Conservation (phyloP, 2,888 invertebrate species). For the Dryomyza anilis region DNA sequence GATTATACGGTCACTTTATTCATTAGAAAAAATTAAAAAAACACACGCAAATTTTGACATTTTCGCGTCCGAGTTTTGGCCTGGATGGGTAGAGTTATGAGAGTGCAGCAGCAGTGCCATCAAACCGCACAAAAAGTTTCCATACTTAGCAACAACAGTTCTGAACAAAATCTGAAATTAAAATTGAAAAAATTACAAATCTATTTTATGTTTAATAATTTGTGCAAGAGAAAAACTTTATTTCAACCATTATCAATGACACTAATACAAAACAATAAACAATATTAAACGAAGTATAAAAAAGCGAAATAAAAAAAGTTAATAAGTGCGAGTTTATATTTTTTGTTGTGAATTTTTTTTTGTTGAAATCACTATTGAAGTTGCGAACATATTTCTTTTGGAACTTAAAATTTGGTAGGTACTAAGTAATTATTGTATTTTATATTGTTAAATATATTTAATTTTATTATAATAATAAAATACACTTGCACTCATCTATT, state of each 20-base stretch:
- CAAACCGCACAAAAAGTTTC: conserved; percentile 32
- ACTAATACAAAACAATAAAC: background rate
- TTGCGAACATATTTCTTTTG: too few species aligned
- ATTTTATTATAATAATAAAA: too few species aligned
- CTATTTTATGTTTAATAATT: conserved; percentile 57
- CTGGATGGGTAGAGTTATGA: conserved; percentile 58
- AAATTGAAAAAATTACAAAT: conserved; percentile 54
- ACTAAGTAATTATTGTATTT: too few species aligned
- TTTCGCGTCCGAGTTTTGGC: too few species aligned
- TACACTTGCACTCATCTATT: too few species aligned
- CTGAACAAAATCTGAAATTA: conserved; percentile 36
- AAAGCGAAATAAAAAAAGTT: too few species aligned
- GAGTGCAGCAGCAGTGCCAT: conserved; percentile 42
- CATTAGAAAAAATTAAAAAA: background rate
- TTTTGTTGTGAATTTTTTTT: too few species aligned
- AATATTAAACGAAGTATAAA: background rate
- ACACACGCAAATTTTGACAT: background rate
- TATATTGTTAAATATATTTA: too few species aligned
- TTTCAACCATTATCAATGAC: background rate
- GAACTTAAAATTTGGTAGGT: too few species aligned
- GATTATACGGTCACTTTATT: background rate
- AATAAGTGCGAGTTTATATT: too few species aligned
- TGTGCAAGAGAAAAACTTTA: conserved; percentile 56
- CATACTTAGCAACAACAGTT: background rate
- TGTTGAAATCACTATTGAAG: too few species aligned